Evolutionary conservation across 2,888 invertebrate species (phyloP).

Genomic region (Gortyna flavago): DNA sequence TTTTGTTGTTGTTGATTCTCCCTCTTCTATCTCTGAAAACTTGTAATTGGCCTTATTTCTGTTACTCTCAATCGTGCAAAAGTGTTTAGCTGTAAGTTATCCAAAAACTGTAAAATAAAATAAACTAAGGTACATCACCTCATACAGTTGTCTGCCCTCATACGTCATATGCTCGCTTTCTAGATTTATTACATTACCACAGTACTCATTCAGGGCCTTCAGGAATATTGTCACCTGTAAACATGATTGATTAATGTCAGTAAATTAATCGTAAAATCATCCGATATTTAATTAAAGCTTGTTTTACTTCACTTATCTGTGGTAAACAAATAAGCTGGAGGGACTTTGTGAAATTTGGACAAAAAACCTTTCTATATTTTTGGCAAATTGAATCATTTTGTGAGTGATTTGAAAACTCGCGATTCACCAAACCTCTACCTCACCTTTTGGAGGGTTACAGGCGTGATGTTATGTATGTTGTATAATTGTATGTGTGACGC

Average conservation of each 20-base stretch:
- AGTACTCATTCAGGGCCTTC: constrained; percentile 78
- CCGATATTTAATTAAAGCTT: neutral
- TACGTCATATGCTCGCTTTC: constrained; percentile 66
- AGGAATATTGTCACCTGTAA: constrained; percentile 81
- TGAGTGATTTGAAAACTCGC: too few relatives aligned
- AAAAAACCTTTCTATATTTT: neutral
- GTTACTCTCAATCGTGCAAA: too few relatives aligned
- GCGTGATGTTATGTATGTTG: too few relatives aligned
- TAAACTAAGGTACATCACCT: constrained; percentile 76
- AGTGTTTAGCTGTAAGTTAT: too few relatives aligned
- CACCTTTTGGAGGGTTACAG: neutral
- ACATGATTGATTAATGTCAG: constrained; percentile 1
- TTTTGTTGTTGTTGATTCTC: too few relatives aligned
- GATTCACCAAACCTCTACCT: too few relatives aligned
- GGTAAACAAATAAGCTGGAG: neutral
- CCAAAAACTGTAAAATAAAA: too few relatives aligned
- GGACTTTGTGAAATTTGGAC: neutral
- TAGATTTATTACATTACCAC: constrained; percentile 71
- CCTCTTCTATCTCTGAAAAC: too few relatives aligned
- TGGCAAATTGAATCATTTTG: neutral
- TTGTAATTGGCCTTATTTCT: too few relatives aligned
- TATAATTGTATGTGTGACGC: too few relatives aligned
- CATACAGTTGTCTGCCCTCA: constrained; percentile 79
- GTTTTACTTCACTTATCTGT: neutral
- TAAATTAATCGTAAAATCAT: neutral